Evolutionary conservation across 1,140 invertebrate species (phyloP).

Genomic region (Drosophila ercepeae): DNA sequence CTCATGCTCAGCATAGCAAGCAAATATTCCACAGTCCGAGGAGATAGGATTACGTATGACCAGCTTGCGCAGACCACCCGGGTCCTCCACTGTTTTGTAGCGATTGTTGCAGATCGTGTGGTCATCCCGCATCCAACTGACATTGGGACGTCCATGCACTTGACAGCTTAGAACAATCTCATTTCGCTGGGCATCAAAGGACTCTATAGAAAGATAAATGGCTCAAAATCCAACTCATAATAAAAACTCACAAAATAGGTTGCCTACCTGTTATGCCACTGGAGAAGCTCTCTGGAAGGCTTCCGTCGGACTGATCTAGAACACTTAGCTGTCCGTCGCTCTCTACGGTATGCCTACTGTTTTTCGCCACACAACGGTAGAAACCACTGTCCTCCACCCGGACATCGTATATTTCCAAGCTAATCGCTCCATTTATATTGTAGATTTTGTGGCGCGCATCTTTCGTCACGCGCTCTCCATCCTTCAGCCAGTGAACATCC

Average conservation of each 20-base stretch:
- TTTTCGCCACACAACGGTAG: constrained; percentile 86
- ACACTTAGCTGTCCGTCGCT: constrained; percentile 87
- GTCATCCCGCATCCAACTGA: constrained; percentile 89
- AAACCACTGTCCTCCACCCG: constrained; percentile 69
- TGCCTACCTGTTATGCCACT: constrained; percentile 15
- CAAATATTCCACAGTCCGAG: constrained; percentile 87
- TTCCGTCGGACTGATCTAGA: constrained; percentile 72
- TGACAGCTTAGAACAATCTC: constrained; percentile 88
- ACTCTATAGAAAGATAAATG: constrained; percentile 78
- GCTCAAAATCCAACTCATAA: background rate
- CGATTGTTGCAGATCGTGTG: constrained; percentile 85
- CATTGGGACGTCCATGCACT: constrained; percentile 86
- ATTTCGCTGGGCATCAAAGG: constrained; percentile 83
- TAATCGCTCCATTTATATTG: constrained; percentile 79
- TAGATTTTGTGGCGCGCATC: constrained; percentile 76
- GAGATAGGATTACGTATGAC: constrained; percentile 86
- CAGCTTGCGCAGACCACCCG: constrained; percentile 87
- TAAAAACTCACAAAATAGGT: too few species aligned
- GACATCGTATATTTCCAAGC: constrained; percentile 78
- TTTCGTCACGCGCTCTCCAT: constrained; percentile 70
- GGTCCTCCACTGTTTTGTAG: constrained; percentile 85
- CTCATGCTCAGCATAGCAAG: constrained; percentile 86
- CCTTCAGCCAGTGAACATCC: constrained; percentile 75
- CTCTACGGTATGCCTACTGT: constrained; percentile 86
- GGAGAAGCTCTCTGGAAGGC: constrained; percentile 66